These are phyloP conservation scores for Hemicentrotus pulcherrimus DNA, from an alignment of 35 echinoderm and acorn worm species.

Conservation along the genomic window DNA sequence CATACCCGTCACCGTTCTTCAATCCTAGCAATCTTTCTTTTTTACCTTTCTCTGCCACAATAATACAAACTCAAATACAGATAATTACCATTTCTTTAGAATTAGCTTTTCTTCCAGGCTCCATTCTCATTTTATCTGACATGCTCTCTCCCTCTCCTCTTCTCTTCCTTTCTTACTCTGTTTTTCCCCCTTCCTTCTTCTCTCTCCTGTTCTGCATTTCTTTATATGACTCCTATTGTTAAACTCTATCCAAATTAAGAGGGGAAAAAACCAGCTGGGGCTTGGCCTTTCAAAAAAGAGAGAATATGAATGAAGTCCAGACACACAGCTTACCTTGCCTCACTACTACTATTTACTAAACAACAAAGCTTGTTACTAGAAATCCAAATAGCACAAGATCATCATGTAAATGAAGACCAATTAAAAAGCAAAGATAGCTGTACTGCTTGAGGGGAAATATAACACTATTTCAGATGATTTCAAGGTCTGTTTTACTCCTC, in stretches of 20 bases:
- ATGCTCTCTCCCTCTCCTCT: neutral
- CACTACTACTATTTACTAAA: neutral
- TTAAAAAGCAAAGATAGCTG: neutral
- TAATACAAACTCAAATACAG: neutral
- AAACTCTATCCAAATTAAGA: slow-evolving; percentile 43
- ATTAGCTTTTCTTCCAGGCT: neutral
- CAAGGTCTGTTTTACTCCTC: neutral
- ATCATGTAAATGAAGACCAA: neutral
- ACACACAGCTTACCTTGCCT: neutral
- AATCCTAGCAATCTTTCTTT: neutral
- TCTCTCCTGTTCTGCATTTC: neutral
- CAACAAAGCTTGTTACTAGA: neutral
- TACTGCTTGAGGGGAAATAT: neutral
- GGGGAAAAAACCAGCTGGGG: slow-evolving; percentile 32
- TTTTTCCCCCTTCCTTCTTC: neutral
- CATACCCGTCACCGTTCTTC: neutral
- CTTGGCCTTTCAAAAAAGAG: neutral
- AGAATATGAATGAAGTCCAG: neutral
- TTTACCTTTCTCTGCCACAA: neutral
- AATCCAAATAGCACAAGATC: neutral
- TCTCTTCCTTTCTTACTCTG: neutral
- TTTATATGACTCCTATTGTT: slow-evolving; percentile 29
- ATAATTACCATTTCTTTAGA: slow-evolving; percentile 51
- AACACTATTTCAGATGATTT: neutral
- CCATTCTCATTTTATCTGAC: neutral